Conservation (phyloP, 2,113 vertebrate species). For the Haliaeetus leucogaster region DNA sequence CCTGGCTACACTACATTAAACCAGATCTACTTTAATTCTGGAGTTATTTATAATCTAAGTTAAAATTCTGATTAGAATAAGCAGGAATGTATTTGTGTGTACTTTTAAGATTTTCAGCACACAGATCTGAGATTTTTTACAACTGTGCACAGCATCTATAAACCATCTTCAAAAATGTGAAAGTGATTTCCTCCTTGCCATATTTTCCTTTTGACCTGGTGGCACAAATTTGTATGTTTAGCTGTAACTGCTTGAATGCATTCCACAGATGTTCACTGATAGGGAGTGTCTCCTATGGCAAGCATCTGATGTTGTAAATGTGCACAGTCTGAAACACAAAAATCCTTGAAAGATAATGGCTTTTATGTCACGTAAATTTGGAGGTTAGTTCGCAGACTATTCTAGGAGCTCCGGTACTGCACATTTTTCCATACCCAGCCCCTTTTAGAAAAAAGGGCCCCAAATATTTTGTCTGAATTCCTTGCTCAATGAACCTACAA, state of each 20-base stretch:
- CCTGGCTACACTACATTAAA: neutral
- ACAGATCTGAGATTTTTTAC: neutral
- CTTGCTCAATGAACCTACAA: conserved; percentile 72
- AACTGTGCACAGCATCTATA: neutral
- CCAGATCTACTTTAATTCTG: neutral
- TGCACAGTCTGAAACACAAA: neutral
- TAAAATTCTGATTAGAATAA: neutral
- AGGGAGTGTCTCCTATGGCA: neutral
- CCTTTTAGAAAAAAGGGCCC: conserved; percentile 49
- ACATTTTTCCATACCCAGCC: conserved; percentile 19
- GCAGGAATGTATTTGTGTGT: neutral
- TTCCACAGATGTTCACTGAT: conserved; percentile 10
- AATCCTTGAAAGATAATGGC: neutral
- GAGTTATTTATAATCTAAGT: neutral
- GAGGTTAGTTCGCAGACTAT: conserved; percentile 34
- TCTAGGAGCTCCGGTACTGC: conserved; percentile 10
- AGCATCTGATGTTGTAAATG: conserved; percentile 10
- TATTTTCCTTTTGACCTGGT: neutral
- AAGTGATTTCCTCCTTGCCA: neutral
- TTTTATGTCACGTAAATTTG: conserved; percentile 20
- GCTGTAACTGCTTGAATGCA: neutral
- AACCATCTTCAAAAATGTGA: neutral
- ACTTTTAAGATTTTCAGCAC: neutral
- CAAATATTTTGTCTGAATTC: conserved; percentile 70
- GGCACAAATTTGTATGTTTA: conserved; percentile 8